These are phyloP conservation scores for Leptopilina drosophilae DNA, from an alignment of 2,888 invertebrate genomes.

Conservation along the genomic window DNA sequence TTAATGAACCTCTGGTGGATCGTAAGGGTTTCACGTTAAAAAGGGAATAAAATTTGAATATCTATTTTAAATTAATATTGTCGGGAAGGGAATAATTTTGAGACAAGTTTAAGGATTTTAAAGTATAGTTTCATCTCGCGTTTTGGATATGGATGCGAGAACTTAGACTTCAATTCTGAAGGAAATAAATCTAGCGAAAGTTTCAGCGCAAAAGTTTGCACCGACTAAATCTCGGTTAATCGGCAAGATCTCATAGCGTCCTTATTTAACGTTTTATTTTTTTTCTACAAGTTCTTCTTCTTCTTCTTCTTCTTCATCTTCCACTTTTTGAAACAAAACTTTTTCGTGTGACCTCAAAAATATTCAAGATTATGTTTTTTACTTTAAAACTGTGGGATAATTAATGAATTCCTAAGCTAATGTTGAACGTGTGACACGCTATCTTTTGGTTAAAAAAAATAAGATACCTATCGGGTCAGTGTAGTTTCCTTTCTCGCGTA, in stretches of 20 bases:
- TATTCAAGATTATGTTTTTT: slow-evolving; percentile 16
- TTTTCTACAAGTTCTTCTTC: neutral
- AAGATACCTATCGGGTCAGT: slow-evolving; percentile 9
- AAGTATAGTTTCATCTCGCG: slow-evolving; percentile 20
- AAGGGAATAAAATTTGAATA: slow-evolving; percentile 21
- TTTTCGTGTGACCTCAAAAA: slow-evolving; percentile 15
- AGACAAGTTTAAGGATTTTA: slow-evolving; percentile 15
- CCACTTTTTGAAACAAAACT: neutral
- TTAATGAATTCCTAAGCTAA: slow-evolving; percentile 22
- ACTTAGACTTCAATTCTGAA: slow-evolving; percentile 25
- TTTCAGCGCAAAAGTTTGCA: slow-evolving; percentile 20
- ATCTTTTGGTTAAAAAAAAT: neutral
- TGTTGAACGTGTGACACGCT: slow-evolving; percentile 8
- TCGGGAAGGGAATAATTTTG: slow-evolving; percentile 18
- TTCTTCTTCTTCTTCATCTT: no score
- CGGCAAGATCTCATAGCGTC: slow-evolving; percentile 1
- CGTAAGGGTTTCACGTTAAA: no score
- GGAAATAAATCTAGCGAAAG: slow-evolving; percentile 27
- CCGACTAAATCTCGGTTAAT: slow-evolving; percentile 31
- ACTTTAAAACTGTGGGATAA: slow-evolving; percentile 1
- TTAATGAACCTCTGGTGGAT: neutral
- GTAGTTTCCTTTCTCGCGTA: neutral
- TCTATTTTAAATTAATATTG: slow-evolving; percentile 21
- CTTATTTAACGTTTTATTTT: slow-evolving; percentile 11
- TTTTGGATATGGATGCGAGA: neutral